Evolutionary conservation across 2,113 vertebrate species (phyloP), one percentile per base, ranked within the genome.

Genomic region (Nansenia antarctica): DNA sequence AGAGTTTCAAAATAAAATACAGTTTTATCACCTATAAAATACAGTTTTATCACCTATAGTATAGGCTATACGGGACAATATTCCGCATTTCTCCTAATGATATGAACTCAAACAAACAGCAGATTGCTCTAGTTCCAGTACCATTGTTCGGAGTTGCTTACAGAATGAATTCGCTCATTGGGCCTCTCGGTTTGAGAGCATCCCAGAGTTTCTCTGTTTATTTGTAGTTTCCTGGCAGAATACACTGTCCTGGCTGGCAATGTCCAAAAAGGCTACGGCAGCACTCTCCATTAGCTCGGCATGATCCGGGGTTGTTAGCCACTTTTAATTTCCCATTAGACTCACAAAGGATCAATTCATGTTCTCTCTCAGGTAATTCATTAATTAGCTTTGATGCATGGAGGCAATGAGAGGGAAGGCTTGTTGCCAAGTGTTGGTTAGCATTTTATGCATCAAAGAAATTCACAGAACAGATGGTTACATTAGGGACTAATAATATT

Each of bases 251-350:
- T 75, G 72, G 77, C 64, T 24, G 8, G 12, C 5, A 26, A 9
- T 12, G 66, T 72, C 67, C 76, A 59, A 65, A 79, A 83, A 70
- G 77, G 70, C 82, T 66, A 76, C 73, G 74, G 80, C 77, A 78
- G 75, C 79, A 74, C 60, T 86, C 77, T 77, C 76, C 58, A 83
- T 90, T 87, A 82, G 78, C 83, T 85, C 84, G 81, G 80, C 78
- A 35, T 82, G 85, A 89, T 86, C 86, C 86, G 80, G 82, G 76
- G 77, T 82, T 78, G 83, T 89, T 92, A 90, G 86, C 85, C 83
- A 86, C 87, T 90, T 89, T 92, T 92, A 88, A 91, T 92, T 92
- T 92, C 89, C 89, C 89, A 90, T 91, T 78, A 89, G 89, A 86
- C 85, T 63, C 77, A 79, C 80, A 86, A 74, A 84, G 84, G 62